Base-by-base conservation (phyloP, 1,140 invertebrate genomes). In the Thalassaphorura encarpata region DNA sequence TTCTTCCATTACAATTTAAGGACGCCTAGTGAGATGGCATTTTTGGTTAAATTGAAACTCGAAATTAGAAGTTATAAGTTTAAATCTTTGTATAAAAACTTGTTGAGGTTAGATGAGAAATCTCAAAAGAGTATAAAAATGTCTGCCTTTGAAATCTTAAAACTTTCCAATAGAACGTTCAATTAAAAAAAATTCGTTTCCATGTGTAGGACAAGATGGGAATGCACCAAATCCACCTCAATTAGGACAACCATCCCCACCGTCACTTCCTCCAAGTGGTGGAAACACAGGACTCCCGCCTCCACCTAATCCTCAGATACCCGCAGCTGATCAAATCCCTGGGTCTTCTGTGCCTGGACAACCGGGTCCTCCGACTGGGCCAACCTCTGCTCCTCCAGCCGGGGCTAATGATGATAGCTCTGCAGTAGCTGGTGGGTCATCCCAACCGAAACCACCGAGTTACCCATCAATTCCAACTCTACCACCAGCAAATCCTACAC, bases 361-460 rank as follows among this genome's bases (percentile, higher is more conserved):
- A 19, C 15, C 31, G n/a, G 33, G 28, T 27, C 33, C 48, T 19
- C 13, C 46, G 13, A 36, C 48, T 33, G 21, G 48, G 36, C 5
- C 51, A 53, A n/a, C 51, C 24, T 21, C 51, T 36, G 31, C 42
- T 43, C 33, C 33, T 11, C 8, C 33, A 36, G 42, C 11, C 42
- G 42, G 21, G 18, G 42, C 6, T 11, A 21, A 43, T 43, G 42
- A 6, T 13, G 42, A 18, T 43, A 18, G 11, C 6, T 11, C 42
- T 6, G 42, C 6, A 11, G 8, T n/a, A 36, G 8, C 33, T 8
- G 18, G 33, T 8, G 26, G 31, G 16, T 16, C 47, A 49, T 6
- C 42, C 6, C 19, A 6, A 21, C 11, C 42, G 11, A 21, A 43
- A 43, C 42, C 42, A 43, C 19, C 42, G 42, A 43, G 8, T n/a